Evolutionary conservation across 2,797 vertebrate species (phyloP), one percentile per base, ranked within the genome.

Genomic region (Liasis olivaceus): DNA sequence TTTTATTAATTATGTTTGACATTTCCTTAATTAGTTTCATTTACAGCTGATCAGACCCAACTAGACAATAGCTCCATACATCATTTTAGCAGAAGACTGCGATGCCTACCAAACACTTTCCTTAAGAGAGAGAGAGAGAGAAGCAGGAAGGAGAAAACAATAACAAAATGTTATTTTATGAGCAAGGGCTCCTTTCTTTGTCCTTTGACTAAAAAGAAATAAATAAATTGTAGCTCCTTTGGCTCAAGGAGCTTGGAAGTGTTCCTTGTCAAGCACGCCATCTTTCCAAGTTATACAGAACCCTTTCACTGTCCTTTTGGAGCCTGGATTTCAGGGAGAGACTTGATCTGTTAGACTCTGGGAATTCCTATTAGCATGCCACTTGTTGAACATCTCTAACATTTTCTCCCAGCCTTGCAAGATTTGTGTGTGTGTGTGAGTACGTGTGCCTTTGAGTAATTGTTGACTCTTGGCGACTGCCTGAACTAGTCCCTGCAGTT

Each of bases 1-100:
- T 98, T 98, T 98, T 98, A 98, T 98, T 98, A 99, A 99, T 99
- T 99, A 98, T 98, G 98, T 98, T 98, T 98, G 98, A 98, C 98
- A 98, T 98, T 98, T 98, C 98, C 98, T 98, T 99, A 99, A 98
- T 99, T 98, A 98, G 98, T 98, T 99, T 99, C 98, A 99, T 99
- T 99, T 99, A 98, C 97, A 98, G 98, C 98, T 97, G 98, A 98
- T 98, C 98, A 98, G 98, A 98, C 98, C 97, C 98, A 96, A 98
- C 98, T 97, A 98, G 98, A 98, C 96, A 97, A 98, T 98, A 98
- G 98, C 98, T 97, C 98, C 98, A 98, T 98, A 98, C 97, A 99
- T 98, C 98, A 99, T 98, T 97, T 98, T 97, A 95, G 97, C 93
- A 93, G 97, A 96, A 92, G 90, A 97, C 95, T 95, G 26, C 91